Conservation (phyloP, 2,888 invertebrate genomes). For the Pomacea canaliculata region DNA sequence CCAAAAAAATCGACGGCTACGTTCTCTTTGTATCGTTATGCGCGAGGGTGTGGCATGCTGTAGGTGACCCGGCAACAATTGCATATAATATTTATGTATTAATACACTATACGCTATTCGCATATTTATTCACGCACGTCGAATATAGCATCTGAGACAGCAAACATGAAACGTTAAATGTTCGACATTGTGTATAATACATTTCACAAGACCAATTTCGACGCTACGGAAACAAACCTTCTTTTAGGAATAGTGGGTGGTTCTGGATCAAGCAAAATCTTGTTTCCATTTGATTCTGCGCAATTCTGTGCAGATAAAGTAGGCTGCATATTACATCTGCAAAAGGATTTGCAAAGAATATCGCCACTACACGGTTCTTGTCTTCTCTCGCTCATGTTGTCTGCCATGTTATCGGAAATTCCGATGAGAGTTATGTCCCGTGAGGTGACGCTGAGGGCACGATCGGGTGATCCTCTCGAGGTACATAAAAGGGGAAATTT, state of each 20-base stretch:
- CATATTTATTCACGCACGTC: too few relatives aligned
- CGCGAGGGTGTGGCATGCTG: too few relatives aligned
- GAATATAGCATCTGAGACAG: too few relatives aligned
- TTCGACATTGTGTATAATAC: too few relatives aligned
- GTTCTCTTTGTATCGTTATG: too few relatives aligned
- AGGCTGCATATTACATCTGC: not conserved
- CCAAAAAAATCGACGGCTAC: too few relatives aligned
- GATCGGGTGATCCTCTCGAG: not conserved
- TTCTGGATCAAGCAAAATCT: conserved; percentile 46
- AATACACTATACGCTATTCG: too few relatives aligned
- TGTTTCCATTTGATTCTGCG: conserved; percentile 26
- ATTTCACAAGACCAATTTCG: too few relatives aligned
- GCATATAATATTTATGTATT: too few relatives aligned
- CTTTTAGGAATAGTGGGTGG: conserved; percentile 62
- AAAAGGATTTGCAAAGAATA: not conserved
- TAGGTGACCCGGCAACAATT: too few relatives aligned
- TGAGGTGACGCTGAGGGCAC: conserved; percentile 1
- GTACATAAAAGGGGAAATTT: not conserved
- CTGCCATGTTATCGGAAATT: conserved; percentile 14
- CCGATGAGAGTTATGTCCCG: conserved; percentile 27
- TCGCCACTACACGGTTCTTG: not conserved
- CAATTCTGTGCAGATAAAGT: conserved; percentile 1
- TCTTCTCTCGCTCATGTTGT: not conserved
- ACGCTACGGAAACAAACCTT: conserved; percentile 41
- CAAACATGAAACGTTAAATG: too few relatives aligned